Base-by-base conservation (phyloP, 1,140 invertebrate genomes). In the Caenorhabditis inopinata region DNA sequence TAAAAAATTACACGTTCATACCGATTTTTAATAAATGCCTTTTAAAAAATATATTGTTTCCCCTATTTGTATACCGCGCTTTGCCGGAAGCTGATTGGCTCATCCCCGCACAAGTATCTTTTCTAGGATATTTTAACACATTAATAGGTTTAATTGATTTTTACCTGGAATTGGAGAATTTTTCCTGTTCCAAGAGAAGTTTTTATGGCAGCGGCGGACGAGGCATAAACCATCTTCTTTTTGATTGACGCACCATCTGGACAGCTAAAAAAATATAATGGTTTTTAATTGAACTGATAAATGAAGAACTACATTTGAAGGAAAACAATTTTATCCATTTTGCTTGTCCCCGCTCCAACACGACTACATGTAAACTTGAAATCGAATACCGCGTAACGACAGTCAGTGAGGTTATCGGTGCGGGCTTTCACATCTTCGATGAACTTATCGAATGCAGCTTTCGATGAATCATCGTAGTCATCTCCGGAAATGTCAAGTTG, bases 141-240 rank as follows among this genome's bases (percentile, higher is more conserved):
- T n/a, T n/a, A n/a, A n/a, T n/a, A n/a, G n/a, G n/a, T n/a, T n/a
- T n/a, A n/a, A n/a, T n/a, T n/a, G n/a, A 35, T 21, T 76, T 35
- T 47, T 35, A 87, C 86, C 84, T 87, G 86, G 74, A 88, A 85
- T 76, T 89, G 87, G 21, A 88, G 83, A 47, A 89, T 84, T 38
- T 88, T 88, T 21, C 79, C 88, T 16, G 88, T 88, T 29, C 88
- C 88, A 23, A 89, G 85, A 11, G 88, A 81, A 14, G 85, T 58
- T 82, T 89, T 89, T 79, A 89, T 89, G 80, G 88, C 88, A n/a
- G 87, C 87, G 49, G 87, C 88, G 23, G 89, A 88, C 25, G 87
- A 88, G 47, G 89, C 87, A 81, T 89, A 89, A 23, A 89, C 88
- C 88, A 89, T 89, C 85, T 89, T 89, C 85, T 89, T 89, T 74